Base-by-base conservation (phyloP, 2,113 vertebrate species). In the Xyrauchen texanus region DNA sequence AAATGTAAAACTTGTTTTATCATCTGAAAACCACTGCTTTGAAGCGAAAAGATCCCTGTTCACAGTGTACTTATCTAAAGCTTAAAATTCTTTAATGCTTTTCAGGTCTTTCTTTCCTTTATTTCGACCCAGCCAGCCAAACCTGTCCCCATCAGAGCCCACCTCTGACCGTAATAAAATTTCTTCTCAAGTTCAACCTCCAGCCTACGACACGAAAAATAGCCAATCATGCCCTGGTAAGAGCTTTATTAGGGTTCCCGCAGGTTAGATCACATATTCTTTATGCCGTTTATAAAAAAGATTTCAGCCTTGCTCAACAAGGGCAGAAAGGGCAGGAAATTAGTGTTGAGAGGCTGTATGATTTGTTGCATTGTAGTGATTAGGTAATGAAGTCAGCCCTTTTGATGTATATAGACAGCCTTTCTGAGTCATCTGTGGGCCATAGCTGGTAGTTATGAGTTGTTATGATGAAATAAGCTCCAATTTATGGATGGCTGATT, bases 201-300 rank as follows among this genome's bases (percentile, higher is more conserved):
- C 5, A 71, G 68, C 51, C 13, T 34, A 68, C 76, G 67, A 77
- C 55, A n/a, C 34, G 57, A 13, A 79, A 81, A 77, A 60, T 71
- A 74, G 74, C 45, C 65, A 76, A 74, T 77, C 75, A 73, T 53
- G 57, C 57, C 62, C 16, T 34, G 34, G 67, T 47, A 13, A 52
- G 53, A 42, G 42, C 51, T 73, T 64, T 16, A 58, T 53, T 60
- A 57, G 6, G 10, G 51, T 72, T 34, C 75, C 66, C 67, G 68
- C 42, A 46, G 68, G 42, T 71, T 73, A 77, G 47, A 52, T 12
- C 9, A 21, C 52, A 67, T 57, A 75, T 51, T 60, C 55, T 57
- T 15, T 10, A 4, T 53, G 66, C 8, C 63, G 46, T 80, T 69
- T 74, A 76, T 72, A 61, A 78, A 76, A 80, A 63, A 52, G 4